Percentiles rank a stretch among this genome's conserved stretches.
Conservation (phyloP, 2,113 vertebrate genomes). For the Pelmatolapia mariae region DNA sequence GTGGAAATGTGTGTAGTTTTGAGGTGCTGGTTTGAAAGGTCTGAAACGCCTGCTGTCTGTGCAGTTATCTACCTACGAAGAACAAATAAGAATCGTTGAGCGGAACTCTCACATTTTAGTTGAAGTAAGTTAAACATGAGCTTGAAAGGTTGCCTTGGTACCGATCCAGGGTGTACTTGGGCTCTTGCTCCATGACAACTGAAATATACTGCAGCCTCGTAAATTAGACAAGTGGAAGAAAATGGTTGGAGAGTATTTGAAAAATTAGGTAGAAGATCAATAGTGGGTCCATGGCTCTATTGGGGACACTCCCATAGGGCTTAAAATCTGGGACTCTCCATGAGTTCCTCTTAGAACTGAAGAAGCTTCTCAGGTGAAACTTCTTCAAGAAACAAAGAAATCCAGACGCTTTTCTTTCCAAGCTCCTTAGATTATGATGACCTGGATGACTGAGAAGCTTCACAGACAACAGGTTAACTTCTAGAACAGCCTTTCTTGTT, state of each 20-base stretch:
- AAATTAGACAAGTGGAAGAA: not conserved
- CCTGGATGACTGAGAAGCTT: too few relatives aligned
- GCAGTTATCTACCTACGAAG: not conserved
- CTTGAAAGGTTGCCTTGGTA: not conserved
- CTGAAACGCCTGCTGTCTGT: not conserved
- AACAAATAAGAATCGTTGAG: not conserved
- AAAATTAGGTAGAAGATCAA: too few relatives aligned
- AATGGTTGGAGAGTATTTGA: not conserved
- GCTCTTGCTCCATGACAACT: not conserved
- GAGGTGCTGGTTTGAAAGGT: not conserved
- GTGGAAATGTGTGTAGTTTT: not conserved
- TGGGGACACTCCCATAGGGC: too few relatives aligned
- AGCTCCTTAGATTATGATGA: too few relatives aligned
- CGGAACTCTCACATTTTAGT: not conserved
- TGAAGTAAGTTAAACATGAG: not conserved
- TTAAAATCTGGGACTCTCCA: too few relatives aligned
- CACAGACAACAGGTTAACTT: too few relatives aligned
- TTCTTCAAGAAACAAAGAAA: too few relatives aligned
- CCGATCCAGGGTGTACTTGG: accelerated
- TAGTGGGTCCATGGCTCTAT: too few relatives aligned
- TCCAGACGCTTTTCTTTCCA: too few relatives aligned
- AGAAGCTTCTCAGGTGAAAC: too few relatives aligned
- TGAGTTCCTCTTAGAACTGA: too few relatives aligned
- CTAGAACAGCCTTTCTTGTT: too few relatives aligned
- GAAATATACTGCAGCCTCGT: not conserved